Conservation (phyloP, 2,113 vertebrate species). For the Poecilia latipinna region DNA sequence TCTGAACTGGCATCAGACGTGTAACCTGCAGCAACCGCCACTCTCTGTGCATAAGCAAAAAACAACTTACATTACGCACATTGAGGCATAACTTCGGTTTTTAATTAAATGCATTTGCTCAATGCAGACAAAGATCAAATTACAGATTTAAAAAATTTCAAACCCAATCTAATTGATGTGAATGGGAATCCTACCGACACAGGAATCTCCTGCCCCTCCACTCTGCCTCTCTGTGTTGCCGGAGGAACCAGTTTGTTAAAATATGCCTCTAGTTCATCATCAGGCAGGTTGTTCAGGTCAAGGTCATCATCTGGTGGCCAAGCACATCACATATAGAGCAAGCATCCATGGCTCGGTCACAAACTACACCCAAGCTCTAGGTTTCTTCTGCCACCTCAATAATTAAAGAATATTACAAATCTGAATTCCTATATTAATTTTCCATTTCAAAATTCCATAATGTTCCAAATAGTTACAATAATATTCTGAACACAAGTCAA, state of each 20-base stretch:
- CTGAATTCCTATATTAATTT: too few relatives aligned
- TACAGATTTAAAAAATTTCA: not conserved
- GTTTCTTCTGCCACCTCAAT: not conserved
- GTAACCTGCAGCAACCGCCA: constrained; percentile 27
- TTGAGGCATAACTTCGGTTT: too few relatives aligned
- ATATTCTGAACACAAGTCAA: too few relatives aligned
- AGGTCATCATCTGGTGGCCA: constrained; percentile 85
- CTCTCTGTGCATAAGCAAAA: constrained; percentile 44
- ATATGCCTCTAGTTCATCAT: constrained; percentile 89
- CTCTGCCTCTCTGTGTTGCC: constrained; percentile 82
- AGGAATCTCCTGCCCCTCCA: constrained; percentile 82
- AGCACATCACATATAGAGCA: not conserved
- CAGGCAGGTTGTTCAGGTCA: constrained; percentile 87
- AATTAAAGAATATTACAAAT: not conserved
- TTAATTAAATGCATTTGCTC: too few relatives aligned
- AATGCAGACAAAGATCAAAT: not conserved
- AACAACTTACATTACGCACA: not conserved
- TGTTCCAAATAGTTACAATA: too few relatives aligned
- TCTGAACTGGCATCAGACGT: constrained; percentile 53
- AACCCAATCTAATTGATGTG: not conserved
- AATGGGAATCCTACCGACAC: constrained; percentile 63
- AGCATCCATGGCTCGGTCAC: not conserved
- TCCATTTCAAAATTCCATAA: too few relatives aligned
- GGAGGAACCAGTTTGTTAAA: constrained; percentile 89
- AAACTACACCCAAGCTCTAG: not conserved